Evolutionary conservation across 2,113 vertebrate genomes (phyloP), one percentile per base, ranked within the genome.

Genomic region (Anolis carolinensis): DNA sequence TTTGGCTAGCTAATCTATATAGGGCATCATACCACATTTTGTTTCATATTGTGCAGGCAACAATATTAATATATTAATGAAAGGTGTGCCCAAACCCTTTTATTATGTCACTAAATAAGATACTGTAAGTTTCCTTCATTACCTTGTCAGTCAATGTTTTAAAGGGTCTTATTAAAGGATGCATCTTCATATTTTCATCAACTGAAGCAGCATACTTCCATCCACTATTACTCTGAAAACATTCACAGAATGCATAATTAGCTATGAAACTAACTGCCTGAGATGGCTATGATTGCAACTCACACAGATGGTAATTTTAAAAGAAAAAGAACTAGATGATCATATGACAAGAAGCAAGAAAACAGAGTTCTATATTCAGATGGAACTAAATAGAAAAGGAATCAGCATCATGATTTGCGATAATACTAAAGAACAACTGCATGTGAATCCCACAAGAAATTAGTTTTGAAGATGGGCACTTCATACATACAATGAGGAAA

Each of bases 71-170:
- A 0, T 3, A 84, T 83, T 92, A 89, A 79, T 6, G 32, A 79
- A 1, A 80, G 25, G 71, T 84, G 11, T n/a, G 83, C 0, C 20
- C 1, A 65, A 52, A 88, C 77, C 55, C 79, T 84, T 71, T 39
- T 82, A 71, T 34, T 82, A 67, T 2, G 90, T 89, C 23, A 8
- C 27, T 72, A 62, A 84, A 83, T 25, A 80, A 86, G 16, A 23
- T 70, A 44, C 3, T 90, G 55, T 16, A 84, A 86, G 83, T 77
- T 79, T 82, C 18, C 5, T 83, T 27, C 50, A 48, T 94, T 96
- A 99, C 99, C 98, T 99, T 99, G 94, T 99, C 99, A 4, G 96
- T 97, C 86, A 99, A 95, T 4, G 97, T 98, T 96, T 98, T 99
- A 95, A 98, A 99, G 78, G 97, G 97, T 86, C 98, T 97, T 94